Conservation (phyloP, 2,797 vertebrate genomes). For the Falco peregrinus region DNA sequence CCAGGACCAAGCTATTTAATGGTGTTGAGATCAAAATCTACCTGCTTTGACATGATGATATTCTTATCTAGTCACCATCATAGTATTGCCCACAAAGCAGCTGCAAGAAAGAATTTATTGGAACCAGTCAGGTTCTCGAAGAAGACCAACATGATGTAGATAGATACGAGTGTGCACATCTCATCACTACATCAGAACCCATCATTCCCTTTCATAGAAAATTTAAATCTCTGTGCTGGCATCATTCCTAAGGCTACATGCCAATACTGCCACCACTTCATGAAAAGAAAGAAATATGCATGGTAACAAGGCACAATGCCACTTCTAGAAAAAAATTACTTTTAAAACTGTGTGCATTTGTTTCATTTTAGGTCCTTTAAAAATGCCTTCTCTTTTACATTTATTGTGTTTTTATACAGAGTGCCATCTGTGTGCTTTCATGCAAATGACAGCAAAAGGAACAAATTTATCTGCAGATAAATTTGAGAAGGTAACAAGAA, state of each 20-base stretch:
- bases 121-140: not conserved
- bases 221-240: not conserved
- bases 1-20: not conserved
- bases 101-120: not conserved
- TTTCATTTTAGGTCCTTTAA: not conserved
- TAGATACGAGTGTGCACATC: not conserved
- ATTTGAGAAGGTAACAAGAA: not conserved
- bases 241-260: not conserved
- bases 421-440: not conserved
- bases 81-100: not conserved
- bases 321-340: not conserved
- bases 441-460: not conserved
- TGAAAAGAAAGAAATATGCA: not conserved
- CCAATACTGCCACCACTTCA: not conserved
- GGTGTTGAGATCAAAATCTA: not conserved
- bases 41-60: not conserved
- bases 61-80: not conserved
- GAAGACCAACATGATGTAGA: not conserved
- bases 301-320: not conserved
- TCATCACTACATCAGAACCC: not conserved
- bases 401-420: not conserved
- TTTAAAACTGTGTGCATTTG: not conserved
- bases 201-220: not conserved
- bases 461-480: not conserved
- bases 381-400: not conserved